Evolutionary conservation across 2,797 vertebrate species (phyloP).

Genomic region (Poeciliopsis presidionis): DNA sequence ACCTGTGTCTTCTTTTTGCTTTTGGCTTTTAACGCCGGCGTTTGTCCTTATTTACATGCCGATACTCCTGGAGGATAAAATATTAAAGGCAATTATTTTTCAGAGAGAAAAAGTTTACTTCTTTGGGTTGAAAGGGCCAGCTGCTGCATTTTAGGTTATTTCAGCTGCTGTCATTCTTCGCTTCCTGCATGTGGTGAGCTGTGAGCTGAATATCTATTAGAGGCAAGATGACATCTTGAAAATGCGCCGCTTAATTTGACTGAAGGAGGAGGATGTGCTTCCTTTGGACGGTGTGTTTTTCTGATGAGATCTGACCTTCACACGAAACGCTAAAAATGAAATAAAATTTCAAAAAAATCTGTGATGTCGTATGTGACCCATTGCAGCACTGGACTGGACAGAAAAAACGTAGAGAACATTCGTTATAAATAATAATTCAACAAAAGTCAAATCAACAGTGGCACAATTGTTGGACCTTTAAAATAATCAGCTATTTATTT

Average conservation of each 20-base stretch:
- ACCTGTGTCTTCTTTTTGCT: conserved; percentile 47
- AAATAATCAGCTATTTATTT: background rate
- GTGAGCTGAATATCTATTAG: conserved; percentile 52
- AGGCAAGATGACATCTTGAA: conserved; percentile 48
- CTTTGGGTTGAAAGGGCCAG: conserved; percentile 22
- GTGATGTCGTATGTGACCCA: background rate
- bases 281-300: conserved; percentile 12
- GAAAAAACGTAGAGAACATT: background rate
- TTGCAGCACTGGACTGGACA: background rate
- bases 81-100: conserved; percentile 12
- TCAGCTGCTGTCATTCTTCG: conserved; percentile 41
- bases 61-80: background rate
- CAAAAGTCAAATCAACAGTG: background rate
- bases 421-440: background rate
- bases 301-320: conserved; percentile 48
- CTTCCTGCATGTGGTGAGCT: conserved; percentile 32
- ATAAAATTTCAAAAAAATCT: conserved; percentile 3
- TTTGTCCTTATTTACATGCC: conserved; percentile 25
- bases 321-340: background rate
- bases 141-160: conserved; percentile 31
- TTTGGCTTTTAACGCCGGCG: conserved; percentile 30
- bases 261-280: conserved; percentile 40
- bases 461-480: background rate
- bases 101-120: conserved; percentile 7
- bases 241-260: conserved; percentile 45